These are phyloP conservation scores for Amphipoea lucens DNA, from an alignment of 2,888 invertebrate genomes.

Conservation along the genomic window DNA sequence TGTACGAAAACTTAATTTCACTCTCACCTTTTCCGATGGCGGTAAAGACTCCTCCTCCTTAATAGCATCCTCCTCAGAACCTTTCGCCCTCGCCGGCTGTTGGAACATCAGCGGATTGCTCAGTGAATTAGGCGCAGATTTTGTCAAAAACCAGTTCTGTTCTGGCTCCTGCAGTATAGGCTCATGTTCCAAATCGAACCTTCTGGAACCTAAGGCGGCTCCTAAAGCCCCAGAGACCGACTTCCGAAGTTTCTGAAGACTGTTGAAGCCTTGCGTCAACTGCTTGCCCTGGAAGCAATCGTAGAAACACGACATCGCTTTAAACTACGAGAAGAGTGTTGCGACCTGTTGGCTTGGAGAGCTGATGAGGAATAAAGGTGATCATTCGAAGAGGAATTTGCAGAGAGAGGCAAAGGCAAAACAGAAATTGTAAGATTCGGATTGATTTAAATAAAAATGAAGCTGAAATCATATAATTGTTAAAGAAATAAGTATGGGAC, in stretches of 20 bases:
- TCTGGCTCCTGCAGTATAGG: constrained; percentile 87
- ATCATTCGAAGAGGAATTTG: constrained; percentile 35
- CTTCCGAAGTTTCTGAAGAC: constrained; percentile 93
- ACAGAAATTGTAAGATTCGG: neutral
- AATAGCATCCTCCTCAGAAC: constrained; percentile 80
- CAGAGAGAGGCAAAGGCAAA: constrained; percentile 6
- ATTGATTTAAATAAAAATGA: too few species aligned
- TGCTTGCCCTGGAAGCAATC: constrained; percentile 90
- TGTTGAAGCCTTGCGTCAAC: constrained; percentile 91
- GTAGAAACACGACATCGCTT: constrained; percentile 89
- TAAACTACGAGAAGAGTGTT: constrained; percentile 84
- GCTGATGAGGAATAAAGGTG: constrained; percentile 88
- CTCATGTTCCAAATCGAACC: constrained; percentile 88
- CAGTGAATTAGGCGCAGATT: constrained; percentile 94
- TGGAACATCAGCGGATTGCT: constrained; percentile 90
- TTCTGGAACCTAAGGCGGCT: constrained; percentile 87
- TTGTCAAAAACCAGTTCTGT: constrained; percentile 95
- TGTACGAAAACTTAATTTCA: neutral
- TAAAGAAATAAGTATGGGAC: too few species aligned
- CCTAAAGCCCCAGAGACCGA: constrained; percentile 92
- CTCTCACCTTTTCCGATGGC: constrained; percentile 82
- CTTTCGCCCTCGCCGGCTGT: constrained; percentile 78
- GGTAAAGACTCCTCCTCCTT: constrained; percentile 83
- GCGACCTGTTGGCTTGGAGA: constrained; percentile 51
- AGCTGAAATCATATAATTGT: too few species aligned